Evolutionary conservation across 2,888 invertebrate species (phyloP).

Genomic region (Microchrysa polita): DNA sequence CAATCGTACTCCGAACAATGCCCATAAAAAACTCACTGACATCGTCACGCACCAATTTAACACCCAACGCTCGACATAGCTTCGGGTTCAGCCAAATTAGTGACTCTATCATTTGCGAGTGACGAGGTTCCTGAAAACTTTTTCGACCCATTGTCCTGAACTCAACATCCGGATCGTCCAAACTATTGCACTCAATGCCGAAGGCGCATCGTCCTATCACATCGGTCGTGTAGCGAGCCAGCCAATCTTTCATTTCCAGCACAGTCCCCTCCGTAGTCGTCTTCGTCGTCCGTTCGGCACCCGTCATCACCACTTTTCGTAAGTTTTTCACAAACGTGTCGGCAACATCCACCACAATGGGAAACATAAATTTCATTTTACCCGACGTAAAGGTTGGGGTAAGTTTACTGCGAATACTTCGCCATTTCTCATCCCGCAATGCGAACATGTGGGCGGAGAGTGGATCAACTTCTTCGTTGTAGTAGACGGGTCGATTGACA

Average conservation of each 20-base stretch:
- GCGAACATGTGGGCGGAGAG: constrained; percentile 62
- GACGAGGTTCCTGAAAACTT: constrained; percentile 53
- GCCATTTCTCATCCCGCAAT: constrained; percentile 64
- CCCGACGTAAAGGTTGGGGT: constrained; percentile 56
- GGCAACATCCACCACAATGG: constrained; percentile 53
- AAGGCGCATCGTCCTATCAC: constrained; percentile 66
- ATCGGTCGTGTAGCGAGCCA: constrained; percentile 62
- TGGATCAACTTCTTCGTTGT: constrained; percentile 59
- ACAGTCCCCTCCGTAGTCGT: no score
- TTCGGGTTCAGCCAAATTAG: constrained; percentile 56
- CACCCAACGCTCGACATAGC: constrained; percentile 52
- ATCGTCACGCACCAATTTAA: constrained; percentile 54
- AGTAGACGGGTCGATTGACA: constrained; percentile 59
- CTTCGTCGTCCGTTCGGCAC: not conserved
- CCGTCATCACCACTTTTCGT: constrained; percentile 49
- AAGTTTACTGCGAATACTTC: constrained; percentile 56
- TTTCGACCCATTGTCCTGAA: constrained; percentile 56
- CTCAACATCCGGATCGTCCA: constrained; percentile 61
- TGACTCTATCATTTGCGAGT: constrained; percentile 52
- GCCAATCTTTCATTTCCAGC: constrained; percentile 59
- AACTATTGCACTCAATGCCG: constrained; percentile 65
- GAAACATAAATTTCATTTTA: constrained; percentile 56
- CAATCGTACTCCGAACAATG: constrained; percentile 61
- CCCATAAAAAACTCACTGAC: constrained; percentile 57
- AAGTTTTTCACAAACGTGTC: constrained; percentile 55